Conservation (phyloP, 2,888 invertebrate species). For the Heliconius ismenius region DNA sequence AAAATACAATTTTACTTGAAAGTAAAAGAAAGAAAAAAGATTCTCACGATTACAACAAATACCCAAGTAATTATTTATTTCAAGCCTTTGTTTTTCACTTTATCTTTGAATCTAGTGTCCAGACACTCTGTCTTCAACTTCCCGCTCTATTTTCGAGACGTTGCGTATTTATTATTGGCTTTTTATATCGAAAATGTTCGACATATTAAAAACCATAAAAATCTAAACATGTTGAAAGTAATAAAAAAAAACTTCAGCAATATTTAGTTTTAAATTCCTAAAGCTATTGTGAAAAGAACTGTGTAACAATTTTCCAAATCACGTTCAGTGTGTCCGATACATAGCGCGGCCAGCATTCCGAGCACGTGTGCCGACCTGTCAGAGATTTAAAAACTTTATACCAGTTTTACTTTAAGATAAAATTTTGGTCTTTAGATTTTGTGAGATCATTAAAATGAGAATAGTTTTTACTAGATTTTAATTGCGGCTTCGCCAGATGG, state of each 20-base stretch:
- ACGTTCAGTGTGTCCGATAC: constrained; percentile 16
- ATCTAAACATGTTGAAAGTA: background rate
- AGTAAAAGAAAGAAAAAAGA: too few species aligned
- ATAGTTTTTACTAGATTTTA: background rate
- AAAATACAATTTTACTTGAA: background rate
- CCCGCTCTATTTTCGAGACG: background rate
- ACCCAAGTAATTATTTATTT: background rate
- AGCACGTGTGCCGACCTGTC: constrained; percentile 29
- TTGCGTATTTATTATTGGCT: background rate
- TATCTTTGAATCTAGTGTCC: too few species aligned
- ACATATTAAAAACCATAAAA: background rate
- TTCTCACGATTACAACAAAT: background rate
- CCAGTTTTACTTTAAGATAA: constrained; percentile 6
- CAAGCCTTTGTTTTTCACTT: background rate
- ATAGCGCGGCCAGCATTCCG: constrained; percentile 9
- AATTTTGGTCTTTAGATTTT: constrained; percentile 17
- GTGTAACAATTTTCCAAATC: constrained; percentile 23
- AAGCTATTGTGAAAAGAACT: background rate
- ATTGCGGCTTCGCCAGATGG: too few species aligned
- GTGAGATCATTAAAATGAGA: background rate
- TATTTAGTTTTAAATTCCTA: background rate
- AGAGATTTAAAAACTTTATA: constrained; percentile 24
- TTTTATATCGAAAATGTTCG: background rate
- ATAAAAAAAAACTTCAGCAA: background rate
- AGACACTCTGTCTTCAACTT: background rate